These are phyloP conservation scores for Glyphotaelius pellucidus DNA, from an alignment of 2,888 invertebrate genomes.

Conservation along the genomic window DNA sequence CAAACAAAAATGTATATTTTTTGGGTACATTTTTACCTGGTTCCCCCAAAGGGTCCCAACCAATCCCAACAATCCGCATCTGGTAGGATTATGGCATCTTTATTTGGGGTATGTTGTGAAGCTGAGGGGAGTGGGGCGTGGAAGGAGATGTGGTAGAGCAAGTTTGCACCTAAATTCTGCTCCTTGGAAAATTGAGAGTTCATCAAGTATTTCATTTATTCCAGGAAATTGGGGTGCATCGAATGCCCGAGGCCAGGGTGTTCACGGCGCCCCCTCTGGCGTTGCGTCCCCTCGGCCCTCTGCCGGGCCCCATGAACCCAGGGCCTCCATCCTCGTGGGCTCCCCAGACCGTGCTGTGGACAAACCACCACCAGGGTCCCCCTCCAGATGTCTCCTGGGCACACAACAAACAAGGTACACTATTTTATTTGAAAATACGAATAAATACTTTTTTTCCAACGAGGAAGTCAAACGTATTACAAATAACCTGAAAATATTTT, in stretches of 20 bases:
- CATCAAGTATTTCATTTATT: constrained; percentile 15
- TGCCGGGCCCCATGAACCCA: background rate
- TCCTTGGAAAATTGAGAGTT: background rate
- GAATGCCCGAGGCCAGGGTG: constrained; percentile 54
- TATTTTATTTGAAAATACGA: background rate
- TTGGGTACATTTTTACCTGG: no score
- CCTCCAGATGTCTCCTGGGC: constrained; percentile 46
- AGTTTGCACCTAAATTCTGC: no score
- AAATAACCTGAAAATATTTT: no score
- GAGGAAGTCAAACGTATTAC: no score
- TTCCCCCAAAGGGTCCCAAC: no score
- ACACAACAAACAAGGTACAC: constrained; percentile 48
- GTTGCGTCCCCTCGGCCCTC: constrained; percentile 58
- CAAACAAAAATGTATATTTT: no score
- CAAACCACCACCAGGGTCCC: constrained; percentile 15
- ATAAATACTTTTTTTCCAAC: no score
- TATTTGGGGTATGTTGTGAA: no score
- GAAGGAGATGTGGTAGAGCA: no score
- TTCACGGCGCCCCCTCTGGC: constrained; percentile 62
- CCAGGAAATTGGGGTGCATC: constrained; percentile 58
- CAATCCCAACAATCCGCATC: no score
- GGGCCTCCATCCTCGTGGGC: constrained; percentile 26
- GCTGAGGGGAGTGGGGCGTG: no score
- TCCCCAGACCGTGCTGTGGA: constrained; percentile 49
- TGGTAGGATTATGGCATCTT: no score